Evolutionary conservation across 2,797 vertebrate genomes (phyloP), one percentile per base, ranked within the genome.

Genomic region (Pristis pectinata): DNA sequence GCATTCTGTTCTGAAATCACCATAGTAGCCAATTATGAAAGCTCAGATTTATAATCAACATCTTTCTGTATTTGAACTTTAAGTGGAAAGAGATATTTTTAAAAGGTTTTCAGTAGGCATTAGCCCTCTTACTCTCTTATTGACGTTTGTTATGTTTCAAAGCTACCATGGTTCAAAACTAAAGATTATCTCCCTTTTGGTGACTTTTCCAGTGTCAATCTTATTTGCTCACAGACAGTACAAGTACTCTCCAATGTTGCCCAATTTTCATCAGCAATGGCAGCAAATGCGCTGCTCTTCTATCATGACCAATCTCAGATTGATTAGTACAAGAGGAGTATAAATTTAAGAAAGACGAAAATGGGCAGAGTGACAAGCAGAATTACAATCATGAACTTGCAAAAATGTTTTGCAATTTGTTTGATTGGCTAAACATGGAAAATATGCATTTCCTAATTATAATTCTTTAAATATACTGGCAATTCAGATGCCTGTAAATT

Each of bases 41-140:
- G 96, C 95, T 95, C 96, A 53, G 95, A 96, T 95, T 96, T 97
- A 64, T 87, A 95, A 53, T 97, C 96, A 85, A 96, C 95, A 85
- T 72, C 95, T 76, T 85, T 80, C 19, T 19, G 41, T 6, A 44
- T 44, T 80, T 95, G 95, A 89, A 27, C 70, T 41, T n/a, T 80
- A 61, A 37, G 83, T 94, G 83, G 72, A 92, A 92, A 76, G 13
- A 6, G 9, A 41, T 64, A 24, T 9, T 77, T 94, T 93, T 95
- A 94, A 93, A 95, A 93, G 44, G 15, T 56, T 95, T 95, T 93
- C 95, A 94, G 95, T 95, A 94, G 95, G 94, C 2, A 94, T 89
- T 64, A 95, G 94, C 53, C 94, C 94, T 64, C 95, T 95, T 41
- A 34, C 34, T 53, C 95, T 95, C 70, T 87, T 91, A 9, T 91